Evolutionary conservation across 2,113 vertebrate genomes (phyloP).

Genomic region (Pollachius pollachius): DNA sequence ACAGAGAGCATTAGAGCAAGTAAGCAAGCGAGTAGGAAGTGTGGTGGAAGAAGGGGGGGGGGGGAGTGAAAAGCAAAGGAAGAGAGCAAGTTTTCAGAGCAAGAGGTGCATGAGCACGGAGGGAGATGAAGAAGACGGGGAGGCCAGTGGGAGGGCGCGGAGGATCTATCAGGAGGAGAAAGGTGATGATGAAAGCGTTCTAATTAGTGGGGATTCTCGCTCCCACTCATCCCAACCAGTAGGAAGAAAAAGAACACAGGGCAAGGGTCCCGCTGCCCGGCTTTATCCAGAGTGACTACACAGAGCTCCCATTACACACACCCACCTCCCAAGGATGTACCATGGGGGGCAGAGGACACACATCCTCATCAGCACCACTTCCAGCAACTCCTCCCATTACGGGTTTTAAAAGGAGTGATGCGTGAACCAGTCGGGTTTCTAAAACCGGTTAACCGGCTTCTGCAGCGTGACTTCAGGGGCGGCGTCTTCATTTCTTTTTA

Average conservation of each 20-base stretch:
- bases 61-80: constrained; percentile 4
- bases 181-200: constrained; percentile 48
- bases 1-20: not conserved
- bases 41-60: constrained; percentile 1
- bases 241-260: constrained; percentile 21
- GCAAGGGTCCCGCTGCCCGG: constrained; percentile 9
- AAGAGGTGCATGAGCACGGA: not conserved
- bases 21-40: too few species aligned
- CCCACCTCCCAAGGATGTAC: constrained; percentile 8
- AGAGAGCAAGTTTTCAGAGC: not conserved
- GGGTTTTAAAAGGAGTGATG: too few species aligned
- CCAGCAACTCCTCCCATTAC: too few species aligned
- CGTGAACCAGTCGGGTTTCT: too few species aligned
- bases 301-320: not conserved
- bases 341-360: too few species aligned
- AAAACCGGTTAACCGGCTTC: too few species aligned
- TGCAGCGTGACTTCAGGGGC: too few species aligned
- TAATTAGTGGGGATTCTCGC: constrained; percentile 60
- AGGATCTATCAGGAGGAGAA: constrained; percentile 28
- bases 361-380: too few species aligned
- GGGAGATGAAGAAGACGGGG: not conserved
- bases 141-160: constrained; percentile 26
- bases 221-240: constrained; percentile 30
- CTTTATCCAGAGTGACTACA: too few species aligned
- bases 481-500: too few species aligned